phyloP scores from a whole-genome alignment of 2,797 vertebrate genomes.

The Hippocampus kuda region DNA sequence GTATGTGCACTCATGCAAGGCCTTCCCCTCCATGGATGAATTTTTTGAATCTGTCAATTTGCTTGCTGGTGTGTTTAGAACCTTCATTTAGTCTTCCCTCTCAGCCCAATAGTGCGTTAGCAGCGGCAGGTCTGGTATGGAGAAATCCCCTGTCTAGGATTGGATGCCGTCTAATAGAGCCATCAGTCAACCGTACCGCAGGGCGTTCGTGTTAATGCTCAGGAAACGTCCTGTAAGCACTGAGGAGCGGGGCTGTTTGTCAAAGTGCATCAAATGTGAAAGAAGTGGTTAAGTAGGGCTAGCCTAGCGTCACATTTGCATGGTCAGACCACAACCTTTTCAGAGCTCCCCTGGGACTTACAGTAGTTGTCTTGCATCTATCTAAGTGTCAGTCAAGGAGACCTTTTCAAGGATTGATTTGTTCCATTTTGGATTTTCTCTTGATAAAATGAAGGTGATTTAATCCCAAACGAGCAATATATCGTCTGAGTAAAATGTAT shows the following conservation, averaged over 20 bases:
- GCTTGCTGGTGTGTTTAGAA: constrained; percentile 47
- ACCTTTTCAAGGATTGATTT: not conserved
- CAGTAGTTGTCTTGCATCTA: not conserved
- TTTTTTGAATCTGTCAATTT: constrained; percentile 56
- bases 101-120: constrained; percentile 70
- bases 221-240: constrained; percentile 59
- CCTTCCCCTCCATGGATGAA: constrained; percentile 45
- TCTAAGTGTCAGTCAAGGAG: not conserved
- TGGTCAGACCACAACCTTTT: constrained; percentile 6
- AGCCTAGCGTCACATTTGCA: constrained; percentile 43
- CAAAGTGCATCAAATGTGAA: constrained; percentile 69
- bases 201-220: constrained; percentile 65
- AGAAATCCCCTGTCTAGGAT: constrained; percentile 73
- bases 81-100: constrained; percentile 50
- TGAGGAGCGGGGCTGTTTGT: constrained; percentile 66
- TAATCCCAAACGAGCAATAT: no score
- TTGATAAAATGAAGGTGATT: no score
- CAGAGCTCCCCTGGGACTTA: not conserved
- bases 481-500: no score
- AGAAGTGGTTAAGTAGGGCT: constrained; percentile 63
- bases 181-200: constrained; percentile 79
- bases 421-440: not conserved
- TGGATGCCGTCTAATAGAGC: constrained; percentile 82
- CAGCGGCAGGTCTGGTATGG: constrained; percentile 77
- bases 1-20: constrained; percentile 44